phyloP scores from a whole-genome alignment of 1,140 invertebrate species.

The Lucilia cuprina region DNA sequence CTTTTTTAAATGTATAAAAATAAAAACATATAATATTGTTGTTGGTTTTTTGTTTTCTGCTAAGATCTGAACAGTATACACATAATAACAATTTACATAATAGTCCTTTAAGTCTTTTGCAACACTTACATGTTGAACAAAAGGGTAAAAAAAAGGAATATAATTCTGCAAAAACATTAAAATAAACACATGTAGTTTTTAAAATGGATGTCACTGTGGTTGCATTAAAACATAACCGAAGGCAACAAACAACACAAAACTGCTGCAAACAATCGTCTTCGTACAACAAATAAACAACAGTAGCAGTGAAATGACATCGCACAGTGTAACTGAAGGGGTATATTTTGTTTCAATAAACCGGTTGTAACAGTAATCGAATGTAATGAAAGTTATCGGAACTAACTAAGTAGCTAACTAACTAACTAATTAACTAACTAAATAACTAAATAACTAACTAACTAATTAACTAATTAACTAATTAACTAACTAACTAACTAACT shows the following conservation, averaged over 20 bases:
- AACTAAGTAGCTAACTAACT: too few species aligned
- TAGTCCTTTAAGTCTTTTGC: constrained; percentile 15
- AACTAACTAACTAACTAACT: too few species aligned
- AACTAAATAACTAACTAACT: too few species aligned
- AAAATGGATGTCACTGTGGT: constrained; percentile 19
- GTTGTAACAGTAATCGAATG: too few species aligned
- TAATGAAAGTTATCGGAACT: too few species aligned
- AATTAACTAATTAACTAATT: too few species aligned
- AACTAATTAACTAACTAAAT: too few species aligned
- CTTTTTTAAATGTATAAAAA: not conserved
- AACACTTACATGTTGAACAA: not conserved
- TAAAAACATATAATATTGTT: not conserved
- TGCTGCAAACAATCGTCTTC: not conserved
- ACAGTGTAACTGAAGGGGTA: too few species aligned
- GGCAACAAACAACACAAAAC: not conserved
- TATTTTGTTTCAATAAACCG: too few species aligned
- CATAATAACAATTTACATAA: constrained; percentile 11
- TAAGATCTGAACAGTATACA: not conserved
- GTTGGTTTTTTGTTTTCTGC: not conserved
- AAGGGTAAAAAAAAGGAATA: too few species aligned
- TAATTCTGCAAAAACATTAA: not conserved
- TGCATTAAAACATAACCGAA: constrained; percentile 22
- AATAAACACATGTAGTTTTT: constrained; percentile 20
- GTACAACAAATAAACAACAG: not conserved
- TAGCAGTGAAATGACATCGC: not conserved